These are phyloP conservation scores for Phaethornis superciliosus DNA, from an alignment of 2,113 vertebrate genomes.

Conservation along the genomic window DNA sequence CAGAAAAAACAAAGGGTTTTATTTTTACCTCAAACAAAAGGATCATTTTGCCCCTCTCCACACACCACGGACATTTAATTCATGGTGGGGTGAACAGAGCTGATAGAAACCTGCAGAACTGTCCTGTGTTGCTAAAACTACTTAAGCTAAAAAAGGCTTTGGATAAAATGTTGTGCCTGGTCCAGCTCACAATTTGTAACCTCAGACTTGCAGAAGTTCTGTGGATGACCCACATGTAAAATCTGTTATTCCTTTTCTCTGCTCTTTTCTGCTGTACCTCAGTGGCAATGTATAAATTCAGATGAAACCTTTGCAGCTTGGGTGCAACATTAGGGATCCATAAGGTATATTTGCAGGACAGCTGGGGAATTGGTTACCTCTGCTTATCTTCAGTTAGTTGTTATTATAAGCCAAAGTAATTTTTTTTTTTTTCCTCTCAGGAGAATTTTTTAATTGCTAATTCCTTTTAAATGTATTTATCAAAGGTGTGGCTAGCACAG, in stretches of 20 bases:
- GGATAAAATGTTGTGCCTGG: not conserved
- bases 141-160: not conserved
- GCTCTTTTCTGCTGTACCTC: not conserved
- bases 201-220: not conserved
- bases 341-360: not conserved
- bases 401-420: not conserved
- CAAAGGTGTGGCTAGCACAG: not conserved
- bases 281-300: not conserved
- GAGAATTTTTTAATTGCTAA: not conserved
- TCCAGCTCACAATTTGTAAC: not conserved
- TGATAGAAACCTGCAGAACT: not conserved
- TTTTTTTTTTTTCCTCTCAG: not conserved
- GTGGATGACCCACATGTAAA: not conserved
- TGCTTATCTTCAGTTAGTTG: not conserved
- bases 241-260: accelerated
- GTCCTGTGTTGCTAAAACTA: not conserved
- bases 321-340: not conserved
- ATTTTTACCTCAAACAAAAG: not conserved
- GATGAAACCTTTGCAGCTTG: not conserved
- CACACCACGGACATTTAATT: accelerated
- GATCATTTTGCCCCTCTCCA: not conserved
- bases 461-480: not conserved
- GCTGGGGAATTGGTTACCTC: not conserved
- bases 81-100: not conserved
- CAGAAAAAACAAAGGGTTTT: not conserved